Base-by-base conservation (phyloP, 2,113 vertebrate species). In the Gadus macrocephalus region DNA sequence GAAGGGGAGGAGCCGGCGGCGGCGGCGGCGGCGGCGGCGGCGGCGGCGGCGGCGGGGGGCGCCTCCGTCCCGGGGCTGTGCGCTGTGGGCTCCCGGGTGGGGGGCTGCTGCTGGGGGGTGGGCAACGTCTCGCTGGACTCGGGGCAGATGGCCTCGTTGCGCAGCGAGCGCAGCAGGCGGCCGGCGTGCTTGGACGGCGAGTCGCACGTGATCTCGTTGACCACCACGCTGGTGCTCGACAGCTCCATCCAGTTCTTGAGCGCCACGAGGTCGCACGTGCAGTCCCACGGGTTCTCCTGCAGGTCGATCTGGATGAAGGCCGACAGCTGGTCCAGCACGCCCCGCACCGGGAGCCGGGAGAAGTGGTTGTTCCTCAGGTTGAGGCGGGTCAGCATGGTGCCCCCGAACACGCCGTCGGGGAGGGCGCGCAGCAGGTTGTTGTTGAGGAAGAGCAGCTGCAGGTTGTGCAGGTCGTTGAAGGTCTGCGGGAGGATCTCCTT, bases 261-360 rank as follows among this genome's bases (percentile, higher is more conserved):
- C 0, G 94, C 94, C 79, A 98, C 92, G 19, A 99, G 97, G 69
- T 96, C 91, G 74, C 97, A 99, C 0, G 94, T 97, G 85, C 97
- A 99, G 88, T 99, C 97, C 97, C 97, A 99, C 0, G 97, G 97
- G 79, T 99, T 99, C 82, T 99, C 97, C 74, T 98, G 96, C 11
- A 99, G 93, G 80, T 99, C 97, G 5, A 99, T 98, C 90, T 99
- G 97, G 79, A 98, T 96, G n/a, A 98, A 95, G 4, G 96, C 94
- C 0, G 95, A 95, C 1, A 99, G 94, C 89, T 98, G 96, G 78
- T 98, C 96, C n/a, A 99, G 87, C n/a, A 99, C 95, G 0, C 96
- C 96, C 67, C 87, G 91, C 27, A 98, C 96, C 0, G 97, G 96
- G 75, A 99, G 81, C 64, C 96, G 86, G 0, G 96, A 97, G 85